phyloP scores from a whole-genome alignment of 2,797 vertebrate genomes.

The Propithecus deckenii region DNA sequence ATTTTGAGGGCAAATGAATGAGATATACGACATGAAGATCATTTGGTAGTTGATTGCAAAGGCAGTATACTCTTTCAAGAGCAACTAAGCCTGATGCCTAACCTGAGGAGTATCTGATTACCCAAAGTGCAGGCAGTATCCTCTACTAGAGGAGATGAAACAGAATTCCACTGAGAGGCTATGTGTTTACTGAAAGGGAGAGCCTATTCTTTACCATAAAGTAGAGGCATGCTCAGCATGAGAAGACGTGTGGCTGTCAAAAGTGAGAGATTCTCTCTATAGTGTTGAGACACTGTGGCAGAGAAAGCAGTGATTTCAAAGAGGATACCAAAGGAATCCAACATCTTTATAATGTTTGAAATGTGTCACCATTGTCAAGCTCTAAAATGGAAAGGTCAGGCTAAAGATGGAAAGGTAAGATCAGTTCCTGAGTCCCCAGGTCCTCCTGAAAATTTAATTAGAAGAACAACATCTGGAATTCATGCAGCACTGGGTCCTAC shows the following conservation, averaged over 20 bases:
- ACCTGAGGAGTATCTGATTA: not conserved
- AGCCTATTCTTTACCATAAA: slow-evolving; percentile 7
- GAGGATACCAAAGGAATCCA: not conserved
- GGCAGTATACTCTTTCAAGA: not conserved
- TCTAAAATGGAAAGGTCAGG: slow-evolving; percentile 12
- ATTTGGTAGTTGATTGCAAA: not conserved
- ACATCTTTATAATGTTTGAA: not conserved
- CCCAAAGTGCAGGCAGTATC: not conserved
- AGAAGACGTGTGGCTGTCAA: not conserved
- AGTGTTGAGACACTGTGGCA: not conserved
- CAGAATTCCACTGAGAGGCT: not conserved
- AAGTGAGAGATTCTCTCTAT: not conserved
- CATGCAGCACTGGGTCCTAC: not conserved
- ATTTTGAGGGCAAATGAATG: not conserved
- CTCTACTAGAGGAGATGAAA: not conserved
- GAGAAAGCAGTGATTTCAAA: slow-evolving; percentile 24
- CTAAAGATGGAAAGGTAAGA: slow-evolving; percentile 13
- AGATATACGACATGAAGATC: not conserved
- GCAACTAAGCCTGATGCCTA: not conserved
- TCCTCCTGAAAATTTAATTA: slow-evolving; percentile 9
- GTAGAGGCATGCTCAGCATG: not conserved
- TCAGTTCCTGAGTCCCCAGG: not conserved
- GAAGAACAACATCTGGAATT: slow-evolving; percentile 25
- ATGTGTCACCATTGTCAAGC: not conserved
- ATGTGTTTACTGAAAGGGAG: not conserved